Conservation (phyloP, 2,888 invertebrate species). For the Orthosia cruda region DNA sequence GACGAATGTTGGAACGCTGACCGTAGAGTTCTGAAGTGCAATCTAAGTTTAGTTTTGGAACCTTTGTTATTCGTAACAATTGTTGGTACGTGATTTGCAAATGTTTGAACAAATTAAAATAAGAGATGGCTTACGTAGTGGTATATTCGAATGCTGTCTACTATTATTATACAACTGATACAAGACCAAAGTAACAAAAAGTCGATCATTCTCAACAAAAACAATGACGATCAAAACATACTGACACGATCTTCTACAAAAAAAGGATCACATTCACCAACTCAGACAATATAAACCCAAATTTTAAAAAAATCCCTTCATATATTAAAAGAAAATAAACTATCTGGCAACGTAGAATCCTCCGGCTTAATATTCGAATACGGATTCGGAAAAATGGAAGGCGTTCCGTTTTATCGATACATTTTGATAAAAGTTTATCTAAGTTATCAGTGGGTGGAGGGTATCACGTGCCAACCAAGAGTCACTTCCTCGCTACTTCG, state of each 20-base stretch:
- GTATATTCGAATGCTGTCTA: too few relatives aligned
- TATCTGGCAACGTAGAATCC: too few relatives aligned
- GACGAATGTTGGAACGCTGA: constrained; percentile 41
- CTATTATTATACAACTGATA: too few relatives aligned
- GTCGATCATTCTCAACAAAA: too few relatives aligned
- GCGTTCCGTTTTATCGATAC: constrained; percentile 30
- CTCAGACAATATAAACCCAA: too few relatives aligned
- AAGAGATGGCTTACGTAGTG: constrained; percentile 4
- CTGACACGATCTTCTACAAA: too few relatives aligned
- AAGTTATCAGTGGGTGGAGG: constrained; percentile 18
- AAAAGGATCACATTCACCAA: too few relatives aligned
- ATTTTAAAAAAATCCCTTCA: too few relatives aligned
- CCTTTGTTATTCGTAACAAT: neutral
- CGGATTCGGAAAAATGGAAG: constrained; percentile 21
- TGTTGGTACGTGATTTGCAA: constrained; percentile 10
- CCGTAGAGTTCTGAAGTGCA: constrained; percentile 37
- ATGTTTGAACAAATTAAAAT: neutral
- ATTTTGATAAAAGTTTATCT: constrained; percentile 49
- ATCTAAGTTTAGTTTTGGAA: constrained; percentile 26
- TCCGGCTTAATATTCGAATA: constrained; percentile 26
- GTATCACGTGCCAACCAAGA: constrained; percentile 36
- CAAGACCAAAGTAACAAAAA: too few relatives aligned
- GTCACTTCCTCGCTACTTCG: constrained; percentile 35
- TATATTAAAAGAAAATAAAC: too few relatives aligned
- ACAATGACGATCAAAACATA: too few relatives aligned